These are phyloP conservation scores for Archivesica marissinica DNA, from an alignment of 1,140 invertebrate species.

Conservation along the genomic window DNA sequence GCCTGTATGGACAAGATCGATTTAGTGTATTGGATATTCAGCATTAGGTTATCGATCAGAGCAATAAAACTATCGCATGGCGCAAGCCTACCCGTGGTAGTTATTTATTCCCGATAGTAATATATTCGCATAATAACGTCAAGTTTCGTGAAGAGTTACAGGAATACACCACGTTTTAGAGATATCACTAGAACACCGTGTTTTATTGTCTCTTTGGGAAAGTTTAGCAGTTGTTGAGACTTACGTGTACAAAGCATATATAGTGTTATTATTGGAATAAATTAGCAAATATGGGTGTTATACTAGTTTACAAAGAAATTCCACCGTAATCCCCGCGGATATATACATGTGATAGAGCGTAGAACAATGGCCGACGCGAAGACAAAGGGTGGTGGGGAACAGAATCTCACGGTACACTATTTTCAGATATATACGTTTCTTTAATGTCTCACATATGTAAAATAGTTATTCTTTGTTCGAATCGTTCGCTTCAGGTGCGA, in stretches of 20 bases:
- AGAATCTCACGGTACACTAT: conserved; percentile 72
- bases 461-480: too few species aligned
- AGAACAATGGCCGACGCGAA: conserved; percentile 68
- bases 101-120: conserved; percentile 12
- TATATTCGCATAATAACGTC: conserved; percentile 31
- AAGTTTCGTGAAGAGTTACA: not conserved
- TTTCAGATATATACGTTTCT: too few species aligned
- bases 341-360: not conserved
- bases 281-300: not conserved
- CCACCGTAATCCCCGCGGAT: not conserved
- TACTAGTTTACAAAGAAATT: conserved; percentile 1
- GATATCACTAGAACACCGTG: not conserved
- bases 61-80: conserved; percentile 19
- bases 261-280: not conserved
- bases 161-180: not conserved
- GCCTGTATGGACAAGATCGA: conserved; percentile 25
- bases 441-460: too few species aligned
- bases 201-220: not conserved
- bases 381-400: conserved; percentile 75
- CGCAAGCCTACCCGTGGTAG: not conserved
- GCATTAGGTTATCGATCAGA: conserved; percentile 43
- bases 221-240: not conserved
- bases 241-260: not conserved
- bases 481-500: too few species aligned
- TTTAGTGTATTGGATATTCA: conserved; percentile 57